Conservation (phyloP, 2,888 invertebrate species). For the Leucozona laternaria region DNA sequence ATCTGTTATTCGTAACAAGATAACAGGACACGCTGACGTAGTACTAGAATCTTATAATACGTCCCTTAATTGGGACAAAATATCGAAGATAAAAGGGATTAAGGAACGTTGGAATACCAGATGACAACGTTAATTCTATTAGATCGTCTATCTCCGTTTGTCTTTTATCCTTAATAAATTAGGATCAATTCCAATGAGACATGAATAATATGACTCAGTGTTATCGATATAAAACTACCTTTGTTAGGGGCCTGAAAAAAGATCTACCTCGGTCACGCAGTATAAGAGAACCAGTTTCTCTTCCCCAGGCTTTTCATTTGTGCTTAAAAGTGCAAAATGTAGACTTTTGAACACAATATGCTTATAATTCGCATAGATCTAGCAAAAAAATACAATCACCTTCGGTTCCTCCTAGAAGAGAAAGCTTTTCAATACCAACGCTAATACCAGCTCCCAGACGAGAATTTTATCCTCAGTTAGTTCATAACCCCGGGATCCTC, state of each 20-base stretch:
- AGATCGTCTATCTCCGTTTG: conserved; percentile 35
- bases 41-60: too few relatives aligned
- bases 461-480: conserved; percentile 52
- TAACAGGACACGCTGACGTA: too few relatives aligned
- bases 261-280: not conserved
- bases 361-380: not conserved
- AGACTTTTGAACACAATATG: not conserved
- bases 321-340: not conserved
- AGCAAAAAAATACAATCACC: not conserved
- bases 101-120: conserved; percentile 23
- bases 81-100: not conserved
- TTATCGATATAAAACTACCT: not conserved
- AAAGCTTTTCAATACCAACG: too few relatives aligned
- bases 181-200: conserved; percentile 39
- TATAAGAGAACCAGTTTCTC: not conserved
- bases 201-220: not conserved
- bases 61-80: too few relatives aligned
- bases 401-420: too few relatives aligned
- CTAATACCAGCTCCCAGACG: too few relatives aligned
- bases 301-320: not conserved
- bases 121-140: conserved; percentile 31
- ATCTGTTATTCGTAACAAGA: too few relatives aligned
- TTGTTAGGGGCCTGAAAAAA: not conserved
- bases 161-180: not conserved
- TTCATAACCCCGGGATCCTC: conserved; percentile 46